A percentile compares a stretch with the other conserved stretches of the same genome.
Conservation (phyloP, 2,888 invertebrate species). For the Cataglyphis livida region DNA sequence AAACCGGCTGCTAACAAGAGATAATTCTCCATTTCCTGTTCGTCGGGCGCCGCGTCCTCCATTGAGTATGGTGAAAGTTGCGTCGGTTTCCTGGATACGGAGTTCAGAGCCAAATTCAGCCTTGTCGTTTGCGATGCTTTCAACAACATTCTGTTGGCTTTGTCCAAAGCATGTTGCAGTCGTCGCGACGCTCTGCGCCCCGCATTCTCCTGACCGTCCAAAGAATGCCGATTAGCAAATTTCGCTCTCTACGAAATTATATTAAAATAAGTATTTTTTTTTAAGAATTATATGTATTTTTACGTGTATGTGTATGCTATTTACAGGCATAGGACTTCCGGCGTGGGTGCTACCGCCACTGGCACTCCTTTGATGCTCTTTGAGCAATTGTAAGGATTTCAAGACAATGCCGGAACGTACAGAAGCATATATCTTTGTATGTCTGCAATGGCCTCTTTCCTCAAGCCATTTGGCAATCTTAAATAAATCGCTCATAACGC, state of each 20-base stretch:
- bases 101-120: slow-evolving; percentile 88
- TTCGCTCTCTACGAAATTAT: slow-evolving; percentile 88
- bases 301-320: slow-evolving; percentile 64
- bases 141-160: slow-evolving; percentile 92
- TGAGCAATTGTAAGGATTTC: slow-evolving; percentile 91
- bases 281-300: not conserved
- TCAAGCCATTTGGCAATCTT: slow-evolving; percentile 95
- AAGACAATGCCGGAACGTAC: slow-evolving; percentile 92
- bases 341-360: slow-evolving; percentile 92
- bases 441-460: slow-evolving; percentile 91
- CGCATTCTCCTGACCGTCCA: slow-evolving; percentile 88
- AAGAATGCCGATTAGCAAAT: slow-evolving; percentile 88
- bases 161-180: slow-evolving; percentile 91
- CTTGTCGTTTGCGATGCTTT: slow-evolving; percentile 95
- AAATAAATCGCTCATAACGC: slow-evolving; percentile 90
- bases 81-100: slow-evolving; percentile 87
- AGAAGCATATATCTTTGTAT: slow-evolving; percentile 91
- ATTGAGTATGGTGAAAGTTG: slow-evolving; percentile 77
- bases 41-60: slow-evolving; percentile 87
- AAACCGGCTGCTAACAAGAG: slow-evolving; percentile 93
- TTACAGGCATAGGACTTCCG: slow-evolving; percentile 89
- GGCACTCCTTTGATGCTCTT: slow-evolving; percentile 92
- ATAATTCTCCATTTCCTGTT: slow-evolving; percentile 94
- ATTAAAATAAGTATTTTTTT: not conserved
- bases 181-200: slow-evolving; percentile 92